Evolutionary conservation across 2,888 invertebrate species (phyloP).

Genomic region (Thumatha senex): DNA sequence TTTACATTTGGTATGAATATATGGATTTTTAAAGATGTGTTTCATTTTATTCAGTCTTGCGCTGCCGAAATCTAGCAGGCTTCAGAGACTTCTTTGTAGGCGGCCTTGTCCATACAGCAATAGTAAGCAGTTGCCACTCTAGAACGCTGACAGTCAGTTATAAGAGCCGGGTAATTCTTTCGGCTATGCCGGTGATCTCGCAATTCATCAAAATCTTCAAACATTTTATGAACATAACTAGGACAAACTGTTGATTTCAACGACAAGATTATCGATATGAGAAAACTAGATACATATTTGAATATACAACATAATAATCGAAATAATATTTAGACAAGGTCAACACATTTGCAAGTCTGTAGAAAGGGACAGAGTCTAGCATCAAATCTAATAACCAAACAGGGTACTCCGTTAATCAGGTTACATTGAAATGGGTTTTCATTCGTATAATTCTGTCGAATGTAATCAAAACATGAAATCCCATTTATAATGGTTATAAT

Average conservation of each 20-base stretch:
- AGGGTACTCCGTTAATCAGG: conserved; percentile 42
- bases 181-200: no score
- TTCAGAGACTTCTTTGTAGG: no score
- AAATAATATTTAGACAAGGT: neutral
- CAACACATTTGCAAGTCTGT: neutral
- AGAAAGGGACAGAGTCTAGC: neutral
- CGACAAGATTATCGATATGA: no score
- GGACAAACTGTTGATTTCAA: no score
- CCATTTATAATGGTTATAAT: conserved; percentile 34
- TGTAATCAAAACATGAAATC: conserved; percentile 44
- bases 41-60: no score
- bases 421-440: conserved; percentile 41
- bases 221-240: conserved; percentile 2
- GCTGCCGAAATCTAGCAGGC: no score
- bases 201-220: neutral
- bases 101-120: no score
- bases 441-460: conserved; percentile 26
- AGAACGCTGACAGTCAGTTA: no score
- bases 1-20: conserved; percentile 15
- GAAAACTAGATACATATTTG: neutral
- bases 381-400: conserved; percentile 34
- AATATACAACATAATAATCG: neutral
- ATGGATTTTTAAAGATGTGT: conserved; percentile 7
- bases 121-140: no score
- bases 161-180: no score